Evolutionary conservation across 2,113 vertebrate genomes (phyloP).

Genomic region (Petaurus breviceps): DNA sequence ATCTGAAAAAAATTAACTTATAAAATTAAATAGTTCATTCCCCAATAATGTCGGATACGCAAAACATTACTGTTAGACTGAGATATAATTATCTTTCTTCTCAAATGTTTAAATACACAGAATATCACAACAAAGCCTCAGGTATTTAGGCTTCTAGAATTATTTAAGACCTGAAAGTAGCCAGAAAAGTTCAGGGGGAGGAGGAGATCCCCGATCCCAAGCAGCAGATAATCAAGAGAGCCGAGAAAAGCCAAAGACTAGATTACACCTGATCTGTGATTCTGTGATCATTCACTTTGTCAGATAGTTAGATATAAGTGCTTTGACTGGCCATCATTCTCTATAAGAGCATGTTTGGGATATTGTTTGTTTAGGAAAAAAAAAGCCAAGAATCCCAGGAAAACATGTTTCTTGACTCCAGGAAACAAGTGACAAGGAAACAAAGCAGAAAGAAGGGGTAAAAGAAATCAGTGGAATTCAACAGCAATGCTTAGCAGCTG

Average conservation of each 20-base stretch:
- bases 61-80: neutral
- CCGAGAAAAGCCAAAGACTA: neutral
- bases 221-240: neutral
- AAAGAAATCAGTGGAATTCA: neutral
- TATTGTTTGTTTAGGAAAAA: neutral
- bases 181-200: neutral
- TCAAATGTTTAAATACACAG: neutral
- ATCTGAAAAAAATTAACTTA: neutral
- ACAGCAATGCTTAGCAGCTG: neutral
- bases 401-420: neutral
- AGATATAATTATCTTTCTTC: neutral
- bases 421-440: neutral
- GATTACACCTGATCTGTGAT: too few relatives aligned
- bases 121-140: neutral
- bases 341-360: neutral
- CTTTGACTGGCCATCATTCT: neutral
- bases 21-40: neutral
- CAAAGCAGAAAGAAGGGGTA: neutral
- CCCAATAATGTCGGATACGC: neutral
- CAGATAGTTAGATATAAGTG: neutral
- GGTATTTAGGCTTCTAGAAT: neutral
- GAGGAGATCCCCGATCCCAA: neutral
- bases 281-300: neutral
- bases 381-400: neutral
- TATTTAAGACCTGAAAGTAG: neutral